Conservation (phyloP, 2,113 vertebrate genomes). For the Indicator indicator region DNA sequence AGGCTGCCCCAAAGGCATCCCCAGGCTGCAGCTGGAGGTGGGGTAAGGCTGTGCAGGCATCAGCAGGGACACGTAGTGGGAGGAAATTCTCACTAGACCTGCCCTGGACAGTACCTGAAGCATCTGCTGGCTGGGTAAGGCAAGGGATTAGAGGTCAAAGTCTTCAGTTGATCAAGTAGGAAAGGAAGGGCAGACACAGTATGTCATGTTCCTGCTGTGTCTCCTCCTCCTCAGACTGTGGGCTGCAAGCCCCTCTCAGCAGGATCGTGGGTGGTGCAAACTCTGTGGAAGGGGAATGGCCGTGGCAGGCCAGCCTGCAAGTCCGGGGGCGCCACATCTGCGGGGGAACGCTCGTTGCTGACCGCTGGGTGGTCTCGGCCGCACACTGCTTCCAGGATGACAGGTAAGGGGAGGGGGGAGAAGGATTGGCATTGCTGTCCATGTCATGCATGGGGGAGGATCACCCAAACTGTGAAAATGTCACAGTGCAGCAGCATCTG, state of each 20-base stretch:
- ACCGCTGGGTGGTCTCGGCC: conserved; percentile 91
- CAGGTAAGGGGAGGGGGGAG: conserved; percentile 66
- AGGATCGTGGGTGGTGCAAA: conserved; percentile 86
- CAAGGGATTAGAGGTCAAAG: neutral
- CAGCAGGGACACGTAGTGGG: fast-evolving
- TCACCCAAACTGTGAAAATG: neutral
- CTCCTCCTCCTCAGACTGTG: conserved; percentile 81
- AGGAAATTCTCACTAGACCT: neutral
- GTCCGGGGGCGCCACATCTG: conserved; percentile 87
- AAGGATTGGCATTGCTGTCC: neutral
- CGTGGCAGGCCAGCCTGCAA: conserved; percentile 94
- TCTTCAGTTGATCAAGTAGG: neutral
- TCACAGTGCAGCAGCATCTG: neutral
- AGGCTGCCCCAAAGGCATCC: neutral
- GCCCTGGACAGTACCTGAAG: neutral
- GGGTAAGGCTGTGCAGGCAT: neutral
- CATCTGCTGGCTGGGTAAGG: neutral
- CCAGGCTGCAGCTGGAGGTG: neutral
- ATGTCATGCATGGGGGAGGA: neutral
- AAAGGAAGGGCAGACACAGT: neutral
- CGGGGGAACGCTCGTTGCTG: conserved; percentile 86
- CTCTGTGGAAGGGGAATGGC: conserved; percentile 91
- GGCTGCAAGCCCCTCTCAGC: conserved; percentile 81
- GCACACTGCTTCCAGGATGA: conserved; percentile 95
- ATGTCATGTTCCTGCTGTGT: neutral